Base-by-base conservation (phyloP, 2,888 invertebrate species). In the Pollenia labialis region DNA sequence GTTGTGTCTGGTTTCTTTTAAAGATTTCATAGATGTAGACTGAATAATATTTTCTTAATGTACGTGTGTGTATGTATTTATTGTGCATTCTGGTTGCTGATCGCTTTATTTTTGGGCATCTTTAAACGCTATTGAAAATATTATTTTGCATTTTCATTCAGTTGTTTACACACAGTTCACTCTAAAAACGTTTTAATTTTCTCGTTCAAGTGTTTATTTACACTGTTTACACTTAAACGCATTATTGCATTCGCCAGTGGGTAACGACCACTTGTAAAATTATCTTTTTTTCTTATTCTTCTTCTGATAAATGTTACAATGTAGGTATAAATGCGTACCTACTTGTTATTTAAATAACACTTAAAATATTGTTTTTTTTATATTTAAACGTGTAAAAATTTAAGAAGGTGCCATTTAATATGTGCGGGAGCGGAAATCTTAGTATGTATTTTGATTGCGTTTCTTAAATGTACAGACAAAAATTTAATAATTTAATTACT, bases 171-270 rank as follows among this genome's bases (percentile, higher is more conserved):
- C 40, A 48, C 32, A 32, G 32, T 32, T 32, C 32, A 32, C 32
- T 56, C 32, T 44, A 42, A 14, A 42, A 10, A 50, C 44, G 16
- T 66, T 58, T 69, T 14, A 32, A 3, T 48, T 60, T 62, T n/a
- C 40, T 56, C 23, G n/a, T 48, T 72, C 48, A 66, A 77, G 44
- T 72, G 66, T 75, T 85, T 81, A 85, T 75, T 85, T 69, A 85
- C 80, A 81, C 18, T 76, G 69, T 80, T 60, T 46, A 48, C 54
- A 71, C 44, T 68, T 16, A 56, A 11, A 40, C 18, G 40, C 11
- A 44, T 46, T 64, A 40, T 58, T 71, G 54, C 18, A n/a, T 14
- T 32, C 16, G n/a, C 10, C 23, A 62, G 60, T 60, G 60, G 12
- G 60, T 16, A 18, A 56, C 44, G 9, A 52, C 60, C 48, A 60